Evolutionary conservation across 2,797 vertebrate genomes (phyloP), one percentile per base, ranked within the genome.

Genomic region (Perodicticus potto): DNA sequence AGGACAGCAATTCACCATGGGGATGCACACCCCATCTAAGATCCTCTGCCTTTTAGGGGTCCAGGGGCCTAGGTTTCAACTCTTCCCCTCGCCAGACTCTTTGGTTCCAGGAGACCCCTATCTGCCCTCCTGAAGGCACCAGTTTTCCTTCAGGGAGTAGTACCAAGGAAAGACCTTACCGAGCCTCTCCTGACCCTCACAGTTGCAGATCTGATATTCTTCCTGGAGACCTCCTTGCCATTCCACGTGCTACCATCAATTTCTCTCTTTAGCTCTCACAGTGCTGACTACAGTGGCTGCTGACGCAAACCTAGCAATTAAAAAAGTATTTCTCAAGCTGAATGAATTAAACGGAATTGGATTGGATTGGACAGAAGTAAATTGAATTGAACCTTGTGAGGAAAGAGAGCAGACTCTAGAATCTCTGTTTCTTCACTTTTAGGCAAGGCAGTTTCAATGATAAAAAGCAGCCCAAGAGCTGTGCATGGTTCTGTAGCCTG

Each of bases 391-490:
- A 90, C 29, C 19, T 83, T 86, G 23, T 57, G 43, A 73, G 29
- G 70, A 87, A 77, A 34, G 32, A 88, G 29, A 93, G 85, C 14
- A 76, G 63, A 89, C 11, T 22, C 22, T 22, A 95, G 57, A 89
- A 89, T 13, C 43, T 76, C 8, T 20, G n/a, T 63, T 76, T 90
- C 59, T 73, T 95, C 70, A 72, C 22, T 57, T 93, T 53, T 53
- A 87, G 65, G 12, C 1, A 86, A 91, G 55, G 20, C 13, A 59
- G 7, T 72, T 80, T 69, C 34, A 37, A 12, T 87, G 20, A 78
- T 40, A 37, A 61, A 67, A 80, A 90, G 37, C 34, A 69, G 2
- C 4, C 20, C 32, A 29, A 91, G 29, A 49, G 2, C 67, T 37
- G 5, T 37, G 32, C 14, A 4, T 76, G n/a, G 57, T 22, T 63